A percentile compares a stretch with the other conserved stretches of the same genome.
phyloP scores from a whole-genome alignment of 2,113 vertebrate species.

The Chloroceryle aenea region DNA sequence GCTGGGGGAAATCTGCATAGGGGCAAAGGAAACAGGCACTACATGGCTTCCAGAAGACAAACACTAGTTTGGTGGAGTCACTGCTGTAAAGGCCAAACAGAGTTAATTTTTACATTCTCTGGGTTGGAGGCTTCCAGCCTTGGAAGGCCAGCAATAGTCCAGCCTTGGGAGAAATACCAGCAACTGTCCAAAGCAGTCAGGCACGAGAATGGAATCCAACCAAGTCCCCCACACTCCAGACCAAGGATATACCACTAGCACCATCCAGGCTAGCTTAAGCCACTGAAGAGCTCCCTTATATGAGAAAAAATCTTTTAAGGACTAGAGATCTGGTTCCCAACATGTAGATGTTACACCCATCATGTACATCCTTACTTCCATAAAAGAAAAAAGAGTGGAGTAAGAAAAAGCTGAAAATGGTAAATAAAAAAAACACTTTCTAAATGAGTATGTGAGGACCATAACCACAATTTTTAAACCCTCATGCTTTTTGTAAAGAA shows the following conservation, averaged over 20 bases:
- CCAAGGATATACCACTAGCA: not conserved
- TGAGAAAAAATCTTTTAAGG: not conserved
- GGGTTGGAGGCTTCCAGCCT: not conserved
- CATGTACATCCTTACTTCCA: not conserved
- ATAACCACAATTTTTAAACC: not conserved
- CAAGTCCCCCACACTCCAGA: not conserved
- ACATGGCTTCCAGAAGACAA: not conserved
- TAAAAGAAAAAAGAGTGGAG: not conserved
- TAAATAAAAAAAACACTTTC: not conserved
- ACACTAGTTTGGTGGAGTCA: not conserved
- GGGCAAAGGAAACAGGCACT: not conserved
- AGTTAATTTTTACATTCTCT: not conserved
- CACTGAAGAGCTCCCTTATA: not conserved
- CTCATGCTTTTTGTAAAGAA: not conserved
- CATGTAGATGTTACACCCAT: accelerated
- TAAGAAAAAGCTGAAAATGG: not conserved
- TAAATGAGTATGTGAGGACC: not conserved
- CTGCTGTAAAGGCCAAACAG: not conserved
- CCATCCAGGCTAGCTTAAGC: not conserved
- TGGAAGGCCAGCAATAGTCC: not conserved
- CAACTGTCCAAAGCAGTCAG: not conserved
- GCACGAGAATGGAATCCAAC: not conserved
- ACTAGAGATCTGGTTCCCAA: not conserved
- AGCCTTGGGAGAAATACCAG: not conserved
- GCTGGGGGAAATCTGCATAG: not conserved